phyloP scores from a whole-genome alignment of 1,140 invertebrate species.

The Habropoda laboriosa region DNA sequence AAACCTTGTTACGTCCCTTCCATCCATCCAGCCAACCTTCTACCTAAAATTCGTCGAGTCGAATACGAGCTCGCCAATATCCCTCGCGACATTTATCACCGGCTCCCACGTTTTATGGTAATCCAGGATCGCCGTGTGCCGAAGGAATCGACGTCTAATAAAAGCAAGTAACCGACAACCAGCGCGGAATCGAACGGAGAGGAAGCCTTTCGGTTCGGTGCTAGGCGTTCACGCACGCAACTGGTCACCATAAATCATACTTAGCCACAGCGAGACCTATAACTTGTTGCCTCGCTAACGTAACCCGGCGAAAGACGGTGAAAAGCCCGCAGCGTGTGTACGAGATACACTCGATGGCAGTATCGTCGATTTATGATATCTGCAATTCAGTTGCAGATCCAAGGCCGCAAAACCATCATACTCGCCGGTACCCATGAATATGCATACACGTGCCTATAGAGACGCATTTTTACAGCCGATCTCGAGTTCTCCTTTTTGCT shows the following conservation, averaged over 20 bases:
- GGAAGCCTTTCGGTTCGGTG: not conserved
- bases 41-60: not conserved
- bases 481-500: too few relatives aligned
- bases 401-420: conserved; percentile 9
- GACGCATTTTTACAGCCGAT: too few relatives aligned
- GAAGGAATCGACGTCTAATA: conserved; percentile 46
- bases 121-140: conserved; percentile 10
- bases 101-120: conserved; percentile 36
- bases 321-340: conserved; percentile 56
- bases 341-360: conserved; percentile 19
- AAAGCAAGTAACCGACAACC: conserved; percentile 17
- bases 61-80: too few relatives aligned
- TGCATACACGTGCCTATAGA: not conserved
- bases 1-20: not conserved
- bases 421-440: not conserved
- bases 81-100: conserved; percentile 33
- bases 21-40: not conserved
- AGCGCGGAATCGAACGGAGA: conserved; percentile 23
- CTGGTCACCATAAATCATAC: conserved; percentile 66
- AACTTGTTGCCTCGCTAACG: conserved; percentile 53
- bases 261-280: conserved; percentile 57
- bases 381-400: conserved; percentile 55
- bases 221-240: conserved; percentile 43
- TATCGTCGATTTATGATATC: conserved; percentile 65
- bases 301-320: conserved; percentile 67